These are phyloP conservation scores for Struthio camelus DNA, from an alignment of 2,113 vertebrate species.

Conservation along the genomic window DNA sequence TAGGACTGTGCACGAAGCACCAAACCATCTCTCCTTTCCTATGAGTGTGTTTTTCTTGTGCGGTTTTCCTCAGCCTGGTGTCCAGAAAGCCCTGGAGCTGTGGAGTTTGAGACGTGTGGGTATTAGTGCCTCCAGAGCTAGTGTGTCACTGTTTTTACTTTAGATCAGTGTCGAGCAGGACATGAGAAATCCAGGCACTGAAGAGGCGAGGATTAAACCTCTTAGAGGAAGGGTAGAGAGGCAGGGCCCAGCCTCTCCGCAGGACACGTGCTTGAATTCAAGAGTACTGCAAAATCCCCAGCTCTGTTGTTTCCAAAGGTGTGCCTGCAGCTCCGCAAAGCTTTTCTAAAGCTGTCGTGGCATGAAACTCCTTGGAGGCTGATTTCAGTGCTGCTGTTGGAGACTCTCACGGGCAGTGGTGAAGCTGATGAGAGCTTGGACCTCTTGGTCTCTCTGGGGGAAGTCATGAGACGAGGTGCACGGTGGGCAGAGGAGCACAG, in stretches of 20 bases:
- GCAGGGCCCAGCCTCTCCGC: neutral
- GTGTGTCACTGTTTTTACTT: neutral
- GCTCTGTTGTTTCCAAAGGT: too few relatives aligned
- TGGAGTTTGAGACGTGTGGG: neutral
- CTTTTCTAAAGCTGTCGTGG: too few relatives aligned
- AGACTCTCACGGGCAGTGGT: rapidly evolving
- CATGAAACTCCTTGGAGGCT: neutral
- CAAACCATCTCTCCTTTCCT: neutral
- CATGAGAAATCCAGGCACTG: neutral
- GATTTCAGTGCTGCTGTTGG: neutral
- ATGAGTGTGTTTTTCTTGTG: neutral
- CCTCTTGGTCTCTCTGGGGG: neutral
- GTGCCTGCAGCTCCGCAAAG: too few relatives aligned
- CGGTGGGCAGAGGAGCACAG: neutral
- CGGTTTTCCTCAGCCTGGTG: neutral
- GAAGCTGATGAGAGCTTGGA: neutral
- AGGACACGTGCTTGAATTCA: neutral
- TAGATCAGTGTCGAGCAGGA: neutral
- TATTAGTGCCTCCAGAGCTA: neutral
- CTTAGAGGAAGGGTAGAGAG: neutral
- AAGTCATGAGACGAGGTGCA: neutral
- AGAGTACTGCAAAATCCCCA: neutral
- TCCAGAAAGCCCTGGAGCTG: neutral
- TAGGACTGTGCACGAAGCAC: neutral
- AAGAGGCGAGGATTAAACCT: neutral